These are phyloP conservation scores for Netelia virgata DNA, from an alignment of 2,888 invertebrate genomes.

Conservation along the genomic window DNA sequence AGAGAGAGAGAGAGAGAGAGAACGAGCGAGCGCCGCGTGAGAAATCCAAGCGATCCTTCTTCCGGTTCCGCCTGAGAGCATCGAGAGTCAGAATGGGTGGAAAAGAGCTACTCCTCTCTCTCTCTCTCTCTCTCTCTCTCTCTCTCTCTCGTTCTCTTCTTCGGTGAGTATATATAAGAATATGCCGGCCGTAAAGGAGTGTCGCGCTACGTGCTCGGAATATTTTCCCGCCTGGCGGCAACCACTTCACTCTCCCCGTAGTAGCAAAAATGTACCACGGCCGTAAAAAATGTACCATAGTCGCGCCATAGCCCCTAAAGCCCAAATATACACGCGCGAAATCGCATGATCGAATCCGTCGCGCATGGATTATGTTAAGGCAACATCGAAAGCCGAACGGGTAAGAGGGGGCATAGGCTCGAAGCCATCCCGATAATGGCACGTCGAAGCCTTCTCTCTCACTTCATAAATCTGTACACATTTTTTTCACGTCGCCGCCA, in stretches of 20 bases:
- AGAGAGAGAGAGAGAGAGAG: conserved; percentile 21
- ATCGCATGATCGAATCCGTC: conserved; percentile 59
- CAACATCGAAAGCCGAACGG: conserved; percentile 45
- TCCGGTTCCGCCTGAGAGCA: conserved; percentile 64
- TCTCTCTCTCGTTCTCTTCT: conserved; percentile 3
- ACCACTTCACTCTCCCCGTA: conserved; percentile 25
- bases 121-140: conserved; percentile 5
- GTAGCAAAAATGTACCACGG: conserved; percentile 21
- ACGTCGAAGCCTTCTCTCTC: conserved; percentile 41
- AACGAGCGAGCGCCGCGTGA: conserved; percentile 62
- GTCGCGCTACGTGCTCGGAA: conserved; percentile 70
- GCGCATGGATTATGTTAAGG: conserved; percentile 68
- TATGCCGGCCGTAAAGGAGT: conserved; percentile 50
- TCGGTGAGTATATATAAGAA: conserved; percentile 44
- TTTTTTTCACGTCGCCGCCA: conserved; percentile 16
- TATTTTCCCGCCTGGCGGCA: conserved; percentile 56
- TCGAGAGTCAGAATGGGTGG: conserved; percentile 47
- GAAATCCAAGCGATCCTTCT: conserved; percentile 72
- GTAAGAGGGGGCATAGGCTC: neutral
- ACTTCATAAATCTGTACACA: conserved; percentile 32
- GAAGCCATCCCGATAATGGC: conserved; percentile 64
- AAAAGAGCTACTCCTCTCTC: conserved; percentile 9
- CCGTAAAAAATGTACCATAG: conserved; percentile 18
- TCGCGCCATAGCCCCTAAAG: conserved; percentile 14
- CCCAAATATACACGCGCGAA: conserved; percentile 42